A percentile compares a stretch with the other conserved stretches of the same genome.
Evolutionary conservation across 2,797 vertebrate genomes (phyloP).

Genomic region (Gambusia yucatana): DNA sequence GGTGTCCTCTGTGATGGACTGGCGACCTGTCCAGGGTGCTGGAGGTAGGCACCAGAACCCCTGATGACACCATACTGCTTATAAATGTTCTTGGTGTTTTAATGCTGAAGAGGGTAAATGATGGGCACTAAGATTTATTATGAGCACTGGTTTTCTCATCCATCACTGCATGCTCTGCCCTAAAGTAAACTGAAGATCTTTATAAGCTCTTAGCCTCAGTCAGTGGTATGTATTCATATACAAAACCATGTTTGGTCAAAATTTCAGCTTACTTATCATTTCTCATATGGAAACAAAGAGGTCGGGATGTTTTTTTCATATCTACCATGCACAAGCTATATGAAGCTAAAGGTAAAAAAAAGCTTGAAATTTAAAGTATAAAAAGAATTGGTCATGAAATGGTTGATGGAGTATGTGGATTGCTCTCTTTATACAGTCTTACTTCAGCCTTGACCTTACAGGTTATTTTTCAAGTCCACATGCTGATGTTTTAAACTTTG

Average conservation of each 20-base stretch:
- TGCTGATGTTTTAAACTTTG: constrained; percentile 4
- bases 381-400: background rate
- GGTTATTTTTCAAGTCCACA: background rate
- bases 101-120: background rate
- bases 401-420: background rate
- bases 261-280: background rate
- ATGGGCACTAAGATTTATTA: background rate
- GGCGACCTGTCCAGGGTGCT: too few species aligned
- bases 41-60: too few species aligned
- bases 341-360: background rate
- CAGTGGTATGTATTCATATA: constrained; percentile 6
- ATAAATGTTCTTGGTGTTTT: background rate
- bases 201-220: constrained; percentile 4
- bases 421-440: constrained; percentile 1
- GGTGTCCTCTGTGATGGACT: too few species aligned
- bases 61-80: background rate
- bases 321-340: background rate
- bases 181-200: background rate
- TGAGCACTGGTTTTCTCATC: constrained; percentile 1
- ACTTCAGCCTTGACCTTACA: background rate
- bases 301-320: background rate
- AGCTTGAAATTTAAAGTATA: background rate
- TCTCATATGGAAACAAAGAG: background rate
- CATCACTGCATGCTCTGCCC: background rate
- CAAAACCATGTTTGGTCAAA: constrained; percentile 6